These are phyloP conservation scores for Siniperca obscura DNA, from an alignment of 2,797 vertebrate species.

Conservation along the genomic window DNA sequence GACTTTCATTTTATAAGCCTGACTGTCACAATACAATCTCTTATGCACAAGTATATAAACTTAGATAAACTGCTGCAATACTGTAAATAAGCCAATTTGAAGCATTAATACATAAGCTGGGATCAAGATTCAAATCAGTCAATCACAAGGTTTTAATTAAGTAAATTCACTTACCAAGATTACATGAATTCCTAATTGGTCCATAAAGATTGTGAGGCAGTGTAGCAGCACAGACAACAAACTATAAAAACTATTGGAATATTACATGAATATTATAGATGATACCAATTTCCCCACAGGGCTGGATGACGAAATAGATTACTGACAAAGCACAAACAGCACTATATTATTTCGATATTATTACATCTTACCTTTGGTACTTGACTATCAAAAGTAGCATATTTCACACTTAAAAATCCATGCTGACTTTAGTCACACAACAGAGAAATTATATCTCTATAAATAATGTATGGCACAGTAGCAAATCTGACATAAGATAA, in stretches of 20 bases:
- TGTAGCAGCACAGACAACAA: background rate
- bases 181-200: background rate
- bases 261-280: background rate
- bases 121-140: background rate
- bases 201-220: background rate
- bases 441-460: background rate
- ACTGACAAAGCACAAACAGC: background rate
- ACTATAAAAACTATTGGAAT: background rate
- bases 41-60: background rate
- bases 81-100: background rate
- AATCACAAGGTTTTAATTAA: background rate
- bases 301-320: background rate
- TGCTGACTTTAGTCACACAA: background rate
- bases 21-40: background rate
- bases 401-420: background rate
- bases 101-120: background rate
- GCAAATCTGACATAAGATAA: background rate
- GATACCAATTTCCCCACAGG: background rate
- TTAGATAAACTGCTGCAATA: background rate
- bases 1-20: background rate
- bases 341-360: background rate
- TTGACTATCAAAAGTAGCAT: background rate
- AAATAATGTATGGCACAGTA: background rate
- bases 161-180: background rate
- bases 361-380: background rate